Evolutionary conservation across 37 sponge, comb jelly and placozoan species (phyloP), one percentile per base, ranked within the genome.

Genomic region (Theonella swinhoei): DNA sequence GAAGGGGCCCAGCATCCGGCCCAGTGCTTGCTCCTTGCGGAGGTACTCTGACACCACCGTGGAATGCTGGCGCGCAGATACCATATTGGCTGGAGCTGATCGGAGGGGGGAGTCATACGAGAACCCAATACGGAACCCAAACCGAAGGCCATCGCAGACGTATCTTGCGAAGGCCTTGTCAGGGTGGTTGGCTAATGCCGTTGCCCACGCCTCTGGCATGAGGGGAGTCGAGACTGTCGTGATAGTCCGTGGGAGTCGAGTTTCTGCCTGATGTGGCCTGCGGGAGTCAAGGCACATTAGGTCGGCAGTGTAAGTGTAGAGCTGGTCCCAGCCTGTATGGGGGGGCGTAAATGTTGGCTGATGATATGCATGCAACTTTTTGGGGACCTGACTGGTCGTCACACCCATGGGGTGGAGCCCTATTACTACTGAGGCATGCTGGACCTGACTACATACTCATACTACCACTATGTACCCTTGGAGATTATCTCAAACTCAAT

Each of bases 1-100:
- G 47, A 74, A 74, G 2, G 75, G 75, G 43, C 75, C 79, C 24
- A 78, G 66, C 26, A 78, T 31, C 26, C 79, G 64, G 28, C 79
- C 79, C 62, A 60, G 29, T 23, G 60, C 25, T 9, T 59, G 59
- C 60, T 76, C 76, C 76, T 59, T 29, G 19, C 25, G 60, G 14
- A 76, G 30, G 62, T 76, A 76, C 61, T 76, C 61, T 17, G 30
- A 35, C 23, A 78, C 38, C 23, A 78, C 66, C 67, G 30, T 29
- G 5, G 79, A 67, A 41, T 78, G 79, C 38, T 64, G n/a, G 34
- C 41, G 5, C n/a, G 81, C 81, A 14, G 81, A 80, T 29, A 30
- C 54, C 81, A 80, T 80, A 59, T 80, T 80, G 29, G 81, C 59
- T 0, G 69, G 39, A n/a, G 81, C 70, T 0, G 70, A 40, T 39